A percentile compares a stretch with the other conserved stretches of the same genome.
These are phyloP conservation scores for Marmota flaviventris DNA, from an alignment of 2,113 vertebrate species.

Conservation along the genomic window DNA sequence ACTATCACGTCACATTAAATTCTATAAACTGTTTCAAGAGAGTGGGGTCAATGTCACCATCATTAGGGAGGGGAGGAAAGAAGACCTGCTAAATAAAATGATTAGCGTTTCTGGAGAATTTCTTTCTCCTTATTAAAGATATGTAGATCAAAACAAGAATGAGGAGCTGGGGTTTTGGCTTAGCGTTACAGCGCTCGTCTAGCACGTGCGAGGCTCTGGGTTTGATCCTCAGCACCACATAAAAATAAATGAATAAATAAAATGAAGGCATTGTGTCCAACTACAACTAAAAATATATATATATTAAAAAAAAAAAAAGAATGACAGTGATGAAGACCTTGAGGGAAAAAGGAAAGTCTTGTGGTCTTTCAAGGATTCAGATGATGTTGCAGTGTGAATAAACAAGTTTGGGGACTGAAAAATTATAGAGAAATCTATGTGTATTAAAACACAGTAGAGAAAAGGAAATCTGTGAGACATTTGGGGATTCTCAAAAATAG, in stretches of 20 bases:
- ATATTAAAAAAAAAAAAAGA: too few species aligned
- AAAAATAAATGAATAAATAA: too few species aligned
- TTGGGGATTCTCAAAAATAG: background rate
- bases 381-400: background rate
- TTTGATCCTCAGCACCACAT: too few species aligned
- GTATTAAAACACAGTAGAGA: background rate
- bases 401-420: constrained; percentile 31
- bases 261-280: too few species aligned
- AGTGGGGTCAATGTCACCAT: constrained; percentile 63
- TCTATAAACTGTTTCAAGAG: constrained; percentile 71
- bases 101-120: background rate
- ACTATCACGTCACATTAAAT: constrained; percentile 74
- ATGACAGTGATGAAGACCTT: constrained; percentile 10
- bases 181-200: too few species aligned
- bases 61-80: constrained; percentile 30
- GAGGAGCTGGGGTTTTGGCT: too few species aligned
- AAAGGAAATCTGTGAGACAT: background rate
- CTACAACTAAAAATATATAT: too few species aligned
- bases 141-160: background rate
- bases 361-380: constrained; percentile 21
- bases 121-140: background rate
- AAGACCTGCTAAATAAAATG: background rate
- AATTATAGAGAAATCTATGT: constrained; percentile 8
- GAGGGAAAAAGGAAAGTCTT: background rate
- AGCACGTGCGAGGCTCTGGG: too few species aligned